Evolutionary conservation across 1,140 invertebrate species (phyloP).

Genomic region (Drosophila melanogaster): Release_6_plus_ISO1_MT NT_037436.4:15622501-15623000

Average conservation of each 20-base stretch:
- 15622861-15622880: constrained; percentile 49
- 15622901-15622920: constrained; percentile 74
- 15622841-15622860: constrained; percentile 80
- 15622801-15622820: constrained; percentile 60
- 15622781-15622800: constrained; percentile 6
- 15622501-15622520: constrained; percentile 73
- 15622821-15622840: constrained; percentile 64
- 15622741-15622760: constrained; percentile 48
- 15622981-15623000: constrained; percentile 76
- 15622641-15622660: constrained; percentile 14
- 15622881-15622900: constrained; percentile 51
- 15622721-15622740: constrained; percentile 57
- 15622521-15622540: constrained; percentile 71
- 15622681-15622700: constrained; percentile 64
- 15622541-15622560: constrained; percentile 69
- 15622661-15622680: constrained; percentile 65
- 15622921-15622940: constrained; percentile 35
- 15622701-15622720: constrained; percentile 57
- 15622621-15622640: constrained; percentile 11
- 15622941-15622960: constrained; percentile 62
- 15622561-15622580: constrained; percentile 3
- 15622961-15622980: constrained; percentile 80
- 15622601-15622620: background rate
- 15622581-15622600: background rate
- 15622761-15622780: constrained; percentile 26